Conservation (phyloP, 2,113 vertebrate genomes). For the Taurulus bubalis region DNA sequence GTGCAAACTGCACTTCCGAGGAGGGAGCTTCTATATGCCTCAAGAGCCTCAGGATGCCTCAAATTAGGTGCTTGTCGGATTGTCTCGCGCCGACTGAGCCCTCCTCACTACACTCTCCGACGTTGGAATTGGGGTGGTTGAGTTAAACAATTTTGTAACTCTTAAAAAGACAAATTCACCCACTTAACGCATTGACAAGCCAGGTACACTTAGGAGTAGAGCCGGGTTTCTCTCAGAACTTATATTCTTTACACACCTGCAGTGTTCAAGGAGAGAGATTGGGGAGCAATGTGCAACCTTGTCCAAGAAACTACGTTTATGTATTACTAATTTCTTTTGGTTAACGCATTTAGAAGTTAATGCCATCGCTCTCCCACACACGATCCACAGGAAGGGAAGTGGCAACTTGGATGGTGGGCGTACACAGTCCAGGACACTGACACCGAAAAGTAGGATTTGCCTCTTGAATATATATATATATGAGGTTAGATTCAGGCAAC, state of each 20-base stretch:
- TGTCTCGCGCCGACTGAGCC: background rate
- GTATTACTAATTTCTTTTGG: background rate
- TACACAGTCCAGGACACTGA: background rate
- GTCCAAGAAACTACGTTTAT: background rate
- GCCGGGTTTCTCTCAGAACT: background rate
- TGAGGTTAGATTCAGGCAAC: background rate
- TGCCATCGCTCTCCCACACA: background rate
- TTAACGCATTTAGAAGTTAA: background rate
- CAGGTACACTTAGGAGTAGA: background rate
- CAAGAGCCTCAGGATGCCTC: background rate
- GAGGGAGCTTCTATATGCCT: background rate
- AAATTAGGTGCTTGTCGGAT: constrained; percentile 2
- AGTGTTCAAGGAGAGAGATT: background rate
- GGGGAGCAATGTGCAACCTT: background rate
- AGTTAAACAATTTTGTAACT: background rate
- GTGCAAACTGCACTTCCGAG: background rate
- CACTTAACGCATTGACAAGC: background rate
- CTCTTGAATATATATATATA: background rate
- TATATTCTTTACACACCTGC: background rate
- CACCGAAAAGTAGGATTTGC: background rate
- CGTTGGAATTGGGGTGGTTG: background rate
- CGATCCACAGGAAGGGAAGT: background rate
- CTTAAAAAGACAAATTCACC: background rate
- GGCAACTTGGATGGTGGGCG: background rate
- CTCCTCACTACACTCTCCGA: background rate